These are phyloP conservation scores for Axis porcinus DNA, from an alignment of 2,113 vertebrate species.

Conservation along the genomic window DNA sequence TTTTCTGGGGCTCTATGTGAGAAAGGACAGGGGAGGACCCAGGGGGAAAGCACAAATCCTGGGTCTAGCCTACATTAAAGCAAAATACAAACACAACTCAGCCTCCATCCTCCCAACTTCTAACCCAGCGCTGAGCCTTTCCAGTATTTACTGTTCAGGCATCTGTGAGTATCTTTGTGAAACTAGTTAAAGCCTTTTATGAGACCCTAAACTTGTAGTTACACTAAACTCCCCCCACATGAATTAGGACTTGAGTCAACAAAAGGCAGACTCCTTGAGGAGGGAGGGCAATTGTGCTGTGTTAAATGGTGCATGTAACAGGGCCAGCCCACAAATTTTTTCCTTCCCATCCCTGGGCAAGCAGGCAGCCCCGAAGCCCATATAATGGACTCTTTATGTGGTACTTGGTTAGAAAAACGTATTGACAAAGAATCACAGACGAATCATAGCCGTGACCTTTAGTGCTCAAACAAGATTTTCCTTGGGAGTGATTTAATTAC, in stretches of 20 bases:
- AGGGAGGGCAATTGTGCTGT: not conserved
- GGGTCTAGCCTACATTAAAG: not conserved
- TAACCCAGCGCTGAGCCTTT: not conserved
- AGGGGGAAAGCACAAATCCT: constrained; percentile 39
- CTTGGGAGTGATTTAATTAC: constrained; percentile 64
- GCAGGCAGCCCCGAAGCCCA: not conserved
- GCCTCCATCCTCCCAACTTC: not conserved
- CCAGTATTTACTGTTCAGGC: constrained; percentile 58
- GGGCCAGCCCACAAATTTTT: constrained; percentile 19
- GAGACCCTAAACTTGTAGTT: constrained; percentile 60
- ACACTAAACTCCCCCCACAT: not conserved
- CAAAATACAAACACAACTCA: constrained; percentile 42
- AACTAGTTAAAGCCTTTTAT: constrained; percentile 66
- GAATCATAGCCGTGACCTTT: constrained; percentile 56
- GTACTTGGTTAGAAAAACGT: constrained; percentile 60
- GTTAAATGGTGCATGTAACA: constrained; percentile 53
- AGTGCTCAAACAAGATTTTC: constrained; percentile 62
- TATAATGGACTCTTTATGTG: constrained; percentile 48
- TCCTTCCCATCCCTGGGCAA: not conserved
- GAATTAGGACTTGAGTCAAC: constrained; percentile 49
- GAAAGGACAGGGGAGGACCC: constrained; percentile 21
- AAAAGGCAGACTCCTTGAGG: constrained; percentile 39
- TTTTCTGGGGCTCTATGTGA: not conserved
- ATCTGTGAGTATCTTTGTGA: constrained; percentile 52
- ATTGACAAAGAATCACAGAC: constrained; percentile 62